A percentile compares a stretch with the other conserved stretches of the same genome.
phyloP scores from a whole-genome alignment of 2,797 vertebrate genomes.

The Calcarius lapponicus region DNA sequence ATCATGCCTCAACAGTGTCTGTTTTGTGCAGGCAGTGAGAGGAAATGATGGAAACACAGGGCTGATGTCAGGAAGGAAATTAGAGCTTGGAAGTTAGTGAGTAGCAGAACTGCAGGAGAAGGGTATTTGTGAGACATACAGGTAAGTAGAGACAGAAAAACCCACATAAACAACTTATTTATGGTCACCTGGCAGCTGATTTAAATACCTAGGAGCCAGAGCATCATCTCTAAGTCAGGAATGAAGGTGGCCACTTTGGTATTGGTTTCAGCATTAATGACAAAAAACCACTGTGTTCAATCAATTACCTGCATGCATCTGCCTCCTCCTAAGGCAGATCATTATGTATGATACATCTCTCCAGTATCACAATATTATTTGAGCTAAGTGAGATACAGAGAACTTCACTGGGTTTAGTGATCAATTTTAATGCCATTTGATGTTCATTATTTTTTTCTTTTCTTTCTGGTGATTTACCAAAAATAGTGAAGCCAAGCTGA shows the following conservation, averaged over 20 bases:
- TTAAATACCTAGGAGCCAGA: not conserved
- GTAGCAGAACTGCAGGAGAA: not conserved
- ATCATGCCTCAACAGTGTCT: conserved; percentile 14
- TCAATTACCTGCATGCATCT: not conserved
- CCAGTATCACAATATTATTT: not conserved
- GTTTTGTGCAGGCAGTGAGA: not conserved
- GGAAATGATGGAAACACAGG: not conserved
- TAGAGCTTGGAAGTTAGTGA: not conserved
- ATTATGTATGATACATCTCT: not conserved
- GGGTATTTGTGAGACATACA: not conserved
- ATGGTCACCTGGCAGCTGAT: not conserved
- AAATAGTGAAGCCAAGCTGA: not conserved
- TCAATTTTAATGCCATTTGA: not conserved
- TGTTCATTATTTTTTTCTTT: not conserved
- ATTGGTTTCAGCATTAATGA: not conserved
- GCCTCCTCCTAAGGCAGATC: not conserved
- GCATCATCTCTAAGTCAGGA: not conserved
- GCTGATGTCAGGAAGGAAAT: not conserved
- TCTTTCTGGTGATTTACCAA: not conserved
- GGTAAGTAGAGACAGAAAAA: not conserved
- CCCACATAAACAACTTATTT: not conserved
- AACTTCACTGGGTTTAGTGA: not conserved
- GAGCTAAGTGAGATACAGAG: not conserved
- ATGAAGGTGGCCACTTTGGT: not conserved
- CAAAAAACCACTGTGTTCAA: not conserved